Base-by-base conservation (phyloP, 2,888 invertebrate genomes). In the Leptopterna dolabrata region DNA sequence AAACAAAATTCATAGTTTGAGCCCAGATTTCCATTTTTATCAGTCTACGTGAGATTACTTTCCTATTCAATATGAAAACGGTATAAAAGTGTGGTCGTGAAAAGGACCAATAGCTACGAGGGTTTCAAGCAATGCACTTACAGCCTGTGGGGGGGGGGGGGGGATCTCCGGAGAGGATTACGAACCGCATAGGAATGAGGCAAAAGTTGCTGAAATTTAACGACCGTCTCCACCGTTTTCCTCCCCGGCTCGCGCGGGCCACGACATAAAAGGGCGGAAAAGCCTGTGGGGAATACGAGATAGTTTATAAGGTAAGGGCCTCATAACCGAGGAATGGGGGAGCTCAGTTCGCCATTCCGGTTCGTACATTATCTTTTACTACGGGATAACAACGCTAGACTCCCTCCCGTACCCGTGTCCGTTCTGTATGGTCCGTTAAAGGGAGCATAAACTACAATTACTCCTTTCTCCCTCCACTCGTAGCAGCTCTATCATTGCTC, bases 371-470 rank as follows among this genome's bases (percentile, higher is more conserved):
- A 83, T 83, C 83, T 83, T 83, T 83, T 83, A 83, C 83, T 41
- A 83, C 83, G 63, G 83, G 83, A 83, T 83, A 83, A 83, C 83
- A 83, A 83, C 82, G 41, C 78, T 78, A 78, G 78, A 78, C 78
- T 45, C 45, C 41, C 45, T 73, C 3, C 73, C 73, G 19, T 41
- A 41, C 78, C 78, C 45, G 78, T 78, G 43, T 78, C 45, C 45
- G 78, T 78, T 78, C 45, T 78, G 78, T 45, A 78, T 45, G 78
- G 78, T 78, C 78, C 78, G 78, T 78, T 78, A 78, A 78, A 78
- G 78, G 43, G 78, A 24, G 45, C 78, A 78, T 78, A 78, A 78
- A 78, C 78, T 78, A 78, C 78, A 78, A 78, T 78, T 78, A 78
- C 78, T 78, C 78, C 78, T 45, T 45, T 73, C 19, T 24, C 45